These are phyloP conservation scores for Tiphia femorata DNA, from an alignment of 2,888 invertebrate genomes.

Conservation along the genomic window DNA sequence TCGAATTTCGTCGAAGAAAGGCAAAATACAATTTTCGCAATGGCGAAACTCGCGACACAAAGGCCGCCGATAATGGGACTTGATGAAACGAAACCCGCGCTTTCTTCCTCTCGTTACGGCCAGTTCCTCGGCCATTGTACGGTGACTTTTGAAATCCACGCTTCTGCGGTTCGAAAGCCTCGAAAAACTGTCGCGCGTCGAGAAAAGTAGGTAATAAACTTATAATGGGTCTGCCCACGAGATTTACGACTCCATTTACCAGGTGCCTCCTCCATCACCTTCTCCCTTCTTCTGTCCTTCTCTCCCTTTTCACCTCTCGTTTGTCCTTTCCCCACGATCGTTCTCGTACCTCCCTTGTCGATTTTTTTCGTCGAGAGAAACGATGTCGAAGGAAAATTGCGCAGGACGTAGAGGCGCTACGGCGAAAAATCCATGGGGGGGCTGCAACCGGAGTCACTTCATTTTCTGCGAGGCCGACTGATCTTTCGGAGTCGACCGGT, in stretches of 20 bases:
- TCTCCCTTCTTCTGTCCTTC: slow-evolving; percentile 1
- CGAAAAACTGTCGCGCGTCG: slow-evolving; percentile 56
- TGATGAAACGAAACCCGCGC: too few relatives aligned
- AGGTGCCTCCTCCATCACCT: slow-evolving; percentile 33
- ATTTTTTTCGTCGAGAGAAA: slow-evolving; percentile 9
- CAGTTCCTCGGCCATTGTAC: too few relatives aligned
- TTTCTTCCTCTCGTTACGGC: too few relatives aligned
- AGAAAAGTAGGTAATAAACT: slow-evolving; percentile 57
- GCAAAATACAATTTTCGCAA: too few relatives aligned
- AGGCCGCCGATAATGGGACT: too few relatives aligned
- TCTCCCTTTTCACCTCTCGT: slow-evolving; percentile 7
- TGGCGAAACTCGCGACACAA: too few relatives aligned
- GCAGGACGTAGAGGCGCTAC: slow-evolving; percentile 3
- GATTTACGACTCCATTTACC: slow-evolving; percentile 55
- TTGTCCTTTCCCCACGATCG: slow-evolving; percentile 12
- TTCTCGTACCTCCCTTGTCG: slow-evolving; percentile 4
- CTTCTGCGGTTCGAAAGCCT: slow-evolving; percentile 18
- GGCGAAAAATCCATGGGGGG: slow-evolving; percentile 27
- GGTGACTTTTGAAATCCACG: neutral
- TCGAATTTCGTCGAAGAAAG: too few relatives aligned
- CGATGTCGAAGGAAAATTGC: neutral
- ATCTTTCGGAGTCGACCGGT: neutral
- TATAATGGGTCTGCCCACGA: slow-evolving; percentile 55
- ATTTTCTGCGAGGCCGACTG: slow-evolving; percentile 19
- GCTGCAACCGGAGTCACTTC: slow-evolving; percentile 12